Conservation (phyloP, 2,797 vertebrate genomes). For the Astyanax mexicanus region DNA sequence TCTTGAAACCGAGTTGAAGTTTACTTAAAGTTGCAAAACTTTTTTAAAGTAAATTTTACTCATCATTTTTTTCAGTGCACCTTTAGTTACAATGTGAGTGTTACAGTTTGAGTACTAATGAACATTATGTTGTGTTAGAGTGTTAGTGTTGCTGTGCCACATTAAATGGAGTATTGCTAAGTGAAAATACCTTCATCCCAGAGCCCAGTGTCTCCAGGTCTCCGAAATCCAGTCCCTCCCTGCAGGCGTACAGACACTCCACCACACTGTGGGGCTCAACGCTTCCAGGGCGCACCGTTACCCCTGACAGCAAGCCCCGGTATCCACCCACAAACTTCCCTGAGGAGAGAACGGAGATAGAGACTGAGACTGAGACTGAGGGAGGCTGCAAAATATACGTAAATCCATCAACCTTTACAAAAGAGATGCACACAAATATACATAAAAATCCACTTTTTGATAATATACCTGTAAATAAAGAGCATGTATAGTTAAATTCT, state of each 20-base stretch:
- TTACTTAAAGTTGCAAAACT: no score
- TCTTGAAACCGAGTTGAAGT: no score
- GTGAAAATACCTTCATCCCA: constrained; percentile 93
- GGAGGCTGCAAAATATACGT: background rate
- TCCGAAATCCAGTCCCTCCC: constrained; percentile 97
- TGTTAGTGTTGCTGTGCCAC: background rate
- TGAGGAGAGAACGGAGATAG: constrained; percentile 49
- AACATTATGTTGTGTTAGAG: background rate
- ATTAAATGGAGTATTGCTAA: background rate
- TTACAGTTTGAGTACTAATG: background rate
- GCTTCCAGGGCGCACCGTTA: constrained; percentile 93
- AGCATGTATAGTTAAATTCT: no score
- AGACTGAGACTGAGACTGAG: constrained; percentile 3
- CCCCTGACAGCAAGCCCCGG: constrained; percentile 95
- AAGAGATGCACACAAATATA: no score
- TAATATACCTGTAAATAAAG: constrained; percentile 24
- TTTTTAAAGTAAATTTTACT: no score
- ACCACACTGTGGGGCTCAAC: constrained; percentile 97
- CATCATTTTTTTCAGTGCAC: no score
- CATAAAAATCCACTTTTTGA: no score
- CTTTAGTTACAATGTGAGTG: no score
- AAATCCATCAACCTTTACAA: constrained; percentile 10
- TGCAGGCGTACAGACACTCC: constrained; percentile 97
- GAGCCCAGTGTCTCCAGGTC: constrained; percentile 98
- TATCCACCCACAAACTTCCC: constrained; percentile 90